Evolutionary conservation across 2,888 invertebrate genomes (phyloP), one percentile per base, ranked within the genome.

Genomic region (Hoplodrina blanda): DNA sequence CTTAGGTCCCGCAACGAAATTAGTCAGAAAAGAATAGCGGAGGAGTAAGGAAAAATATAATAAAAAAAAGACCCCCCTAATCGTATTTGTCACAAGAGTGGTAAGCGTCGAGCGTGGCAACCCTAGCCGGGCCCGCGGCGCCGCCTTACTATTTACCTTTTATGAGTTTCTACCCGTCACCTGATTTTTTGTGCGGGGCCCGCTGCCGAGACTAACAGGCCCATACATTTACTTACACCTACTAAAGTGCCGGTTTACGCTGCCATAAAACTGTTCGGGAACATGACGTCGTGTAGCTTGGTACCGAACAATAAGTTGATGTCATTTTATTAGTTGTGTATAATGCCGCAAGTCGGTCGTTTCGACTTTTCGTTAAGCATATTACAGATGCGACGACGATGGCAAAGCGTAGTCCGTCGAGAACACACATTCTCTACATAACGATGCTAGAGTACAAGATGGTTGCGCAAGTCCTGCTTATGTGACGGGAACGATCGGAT

Each of bases 81-180:
- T 20, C 37, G 0, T 20, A 25, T 56, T 52, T 13, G 5, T 33
- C 11, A 13, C n/a, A 55, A 52, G 25, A 19, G 13, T 4, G 13
- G 19, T 11, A 8, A 30, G 19, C 7, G n/a, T 17, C 13, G 37
- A 15, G 19, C 8, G 15, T 56, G 53, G n/a, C 53, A 46, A 15
- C 52, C 17, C 30, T 30, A 19, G 41, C 55, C 13, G 41, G 11
- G 11, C 41, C 13, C 41, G 41, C 41, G 41, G 41, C 41, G 41
- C 41, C 41, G 13, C 41, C 41, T 41, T 41, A 41, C 41, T 41
- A 41, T 41, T 80, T 80, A 80, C 75, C 81, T 80, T 80, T 84
- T 84, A 81, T 80, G 81, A 81, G 75, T 79, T 79, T 79, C 68
- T 73, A 78, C 78, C 73, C 76, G 78, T 80, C 81, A 81, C 73